phyloP scores from a whole-genome alignment of 1,140 invertebrate species.

The Diuraphis noxia region DNA sequence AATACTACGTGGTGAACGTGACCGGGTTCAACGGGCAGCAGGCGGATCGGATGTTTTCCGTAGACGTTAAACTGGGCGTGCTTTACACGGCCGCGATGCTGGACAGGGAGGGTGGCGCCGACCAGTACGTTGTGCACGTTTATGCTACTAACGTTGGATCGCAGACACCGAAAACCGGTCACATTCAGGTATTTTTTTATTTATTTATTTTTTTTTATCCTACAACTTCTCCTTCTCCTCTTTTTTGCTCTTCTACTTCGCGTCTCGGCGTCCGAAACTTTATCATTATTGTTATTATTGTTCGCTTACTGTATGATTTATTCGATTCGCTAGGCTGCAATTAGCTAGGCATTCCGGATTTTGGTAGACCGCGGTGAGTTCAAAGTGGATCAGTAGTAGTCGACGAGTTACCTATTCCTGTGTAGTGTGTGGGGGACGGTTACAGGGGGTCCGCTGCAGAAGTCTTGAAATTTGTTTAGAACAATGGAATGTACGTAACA shows the following conservation, averaged over 20 bases:
- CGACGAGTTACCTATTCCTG: conserved; percentile 18
- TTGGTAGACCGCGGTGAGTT: conserved; percentile 49
- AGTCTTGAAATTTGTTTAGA: conserved; percentile 14
- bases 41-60: conserved; percentile 82
- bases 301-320: conserved; percentile 50
- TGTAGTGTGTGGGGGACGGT: not conserved
- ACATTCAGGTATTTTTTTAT: conserved; percentile 71
- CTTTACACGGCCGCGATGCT: conserved; percentile 81
- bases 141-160: conserved; percentile 72
- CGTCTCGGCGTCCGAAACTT: conserved; percentile 34
- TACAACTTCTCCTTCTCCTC: conserved; percentile 9
- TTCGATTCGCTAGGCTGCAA: conserved; percentile 47
- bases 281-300: conserved; percentile 50
- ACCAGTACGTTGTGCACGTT: conserved; percentile 80
- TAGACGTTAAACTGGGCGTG: conserved; percentile 86
- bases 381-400: conserved; percentile 45
- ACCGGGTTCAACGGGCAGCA: conserved; percentile 68
- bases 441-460: conserved; percentile 14
- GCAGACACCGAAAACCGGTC: conserved; percentile 71
- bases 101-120: conserved; percentile 81
- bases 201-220: conserved; percentile 28
- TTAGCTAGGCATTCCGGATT: conserved; percentile 42
- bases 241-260: not conserved
- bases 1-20: conserved; percentile 92
- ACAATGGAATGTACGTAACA: conserved; percentile 32